Evolutionary conservation across 2,888 invertebrate genomes (phyloP).

Genomic region (Dione vanillae): DNA sequence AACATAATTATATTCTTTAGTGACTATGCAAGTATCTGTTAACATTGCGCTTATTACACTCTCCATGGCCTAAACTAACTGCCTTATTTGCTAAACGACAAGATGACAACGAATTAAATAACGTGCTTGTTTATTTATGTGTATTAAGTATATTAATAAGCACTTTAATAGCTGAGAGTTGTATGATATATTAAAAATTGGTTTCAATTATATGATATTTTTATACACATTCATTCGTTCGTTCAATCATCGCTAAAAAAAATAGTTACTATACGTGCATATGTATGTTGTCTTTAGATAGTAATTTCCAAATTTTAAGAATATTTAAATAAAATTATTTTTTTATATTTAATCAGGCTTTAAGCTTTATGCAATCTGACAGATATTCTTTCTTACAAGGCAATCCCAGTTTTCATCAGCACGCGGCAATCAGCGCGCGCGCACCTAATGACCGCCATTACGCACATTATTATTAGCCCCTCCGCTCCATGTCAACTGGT

Average conservation of each 20-base stretch:
- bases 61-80: conserved; percentile 78
- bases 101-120: conserved; percentile 49
- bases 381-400: conserved; percentile 68
- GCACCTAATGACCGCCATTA: conserved; percentile 74
- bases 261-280: too few relatives aligned
- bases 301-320: too few relatives aligned
- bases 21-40: conserved; percentile 52
- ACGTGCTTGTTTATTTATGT: conserved; percentile 4
- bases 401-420: conserved; percentile 78
- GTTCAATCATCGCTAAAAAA: too few relatives aligned
- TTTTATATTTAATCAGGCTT: too few relatives aligned
- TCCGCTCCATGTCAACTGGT: conserved; percentile 50
- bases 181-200: too few relatives aligned
- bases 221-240: too few relatives aligned
- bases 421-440: conserved; percentile 75
- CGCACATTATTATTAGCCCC: conserved; percentile 73
- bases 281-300: too few relatives aligned
- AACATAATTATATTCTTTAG: conserved; percentile 68
- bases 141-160: too few relatives aligned
- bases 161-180: background rate
- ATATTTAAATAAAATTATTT: too few relatives aligned
- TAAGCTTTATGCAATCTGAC: conserved; percentile 51
- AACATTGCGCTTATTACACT: conserved; percentile 64
- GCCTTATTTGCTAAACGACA: conserved; percentile 76
- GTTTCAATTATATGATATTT: too few relatives aligned